A percentile compares a stretch with the other conserved stretches of the same genome.
Conservation (phyloP, 23 tunicate genomes). For the Oikopleura vanhoeffeni region DNA sequence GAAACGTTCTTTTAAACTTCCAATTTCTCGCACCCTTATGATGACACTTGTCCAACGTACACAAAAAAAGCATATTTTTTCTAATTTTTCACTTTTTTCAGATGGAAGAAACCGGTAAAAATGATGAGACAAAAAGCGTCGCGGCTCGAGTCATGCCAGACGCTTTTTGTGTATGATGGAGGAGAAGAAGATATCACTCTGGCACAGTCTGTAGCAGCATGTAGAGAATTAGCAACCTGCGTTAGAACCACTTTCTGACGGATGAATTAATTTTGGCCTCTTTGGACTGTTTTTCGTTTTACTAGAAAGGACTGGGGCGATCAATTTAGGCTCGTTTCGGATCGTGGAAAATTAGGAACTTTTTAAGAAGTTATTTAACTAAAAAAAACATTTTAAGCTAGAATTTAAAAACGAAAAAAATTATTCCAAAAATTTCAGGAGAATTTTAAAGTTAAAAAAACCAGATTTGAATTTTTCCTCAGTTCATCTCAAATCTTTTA, state of each 20-base stretch:
- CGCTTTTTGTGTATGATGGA: background rate
- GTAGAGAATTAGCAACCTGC: background rate
- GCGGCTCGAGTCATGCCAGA: background rate
- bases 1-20: too few species aligned
- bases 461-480: too few species aligned
- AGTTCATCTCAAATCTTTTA: too few species aligned
- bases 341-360: too few species aligned
- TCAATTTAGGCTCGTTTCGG: too few species aligned
- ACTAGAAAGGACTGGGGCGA: background rate
- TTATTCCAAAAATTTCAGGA: too few species aligned
- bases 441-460: too few species aligned
- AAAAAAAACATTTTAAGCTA: too few species aligned
- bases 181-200: background rate
- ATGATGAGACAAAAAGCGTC: background rate
- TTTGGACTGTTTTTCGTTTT: background rate
- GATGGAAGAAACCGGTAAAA: background rate
- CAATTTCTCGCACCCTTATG: too few species aligned
- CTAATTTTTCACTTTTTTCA: slow-evolving; percentile 11
- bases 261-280: background rate
- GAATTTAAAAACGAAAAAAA: too few species aligned
- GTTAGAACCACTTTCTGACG: background rate
- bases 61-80: background rate
- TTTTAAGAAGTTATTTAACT: too few species aligned
- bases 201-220: slow-evolving; percentile 3
- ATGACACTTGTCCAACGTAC: too few species aligned